Evolutionary conservation across 2,797 vertebrate species (phyloP).

Genomic region (Platalea minor): DNA sequence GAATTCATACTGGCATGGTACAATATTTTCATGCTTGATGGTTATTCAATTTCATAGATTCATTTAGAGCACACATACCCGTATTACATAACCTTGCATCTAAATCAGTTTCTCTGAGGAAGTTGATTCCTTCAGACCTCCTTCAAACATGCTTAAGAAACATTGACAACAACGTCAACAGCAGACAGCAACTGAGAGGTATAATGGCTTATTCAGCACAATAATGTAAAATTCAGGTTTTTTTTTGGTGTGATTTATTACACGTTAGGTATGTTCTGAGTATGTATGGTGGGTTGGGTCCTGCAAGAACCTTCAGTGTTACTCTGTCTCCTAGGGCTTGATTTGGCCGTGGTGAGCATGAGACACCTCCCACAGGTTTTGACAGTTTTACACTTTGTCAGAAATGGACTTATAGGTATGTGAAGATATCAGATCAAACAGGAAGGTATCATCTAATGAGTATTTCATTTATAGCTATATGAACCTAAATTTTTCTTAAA

Average conservation of each 20-base stretch:
- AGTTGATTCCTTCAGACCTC: neutral
- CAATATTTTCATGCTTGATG: neutral
- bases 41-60: neutral
- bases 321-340: neutral
- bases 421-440: neutral
- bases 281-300: neutral
- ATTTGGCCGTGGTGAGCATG: neutral
- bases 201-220: neutral
- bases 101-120: neutral
- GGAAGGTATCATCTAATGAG: neutral
- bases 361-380: neutral
- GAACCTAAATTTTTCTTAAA: neutral
- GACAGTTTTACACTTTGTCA: accelerated
- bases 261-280: neutral
- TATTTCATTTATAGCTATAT: neutral
- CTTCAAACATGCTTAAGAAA: neutral
- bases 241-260: neutral
- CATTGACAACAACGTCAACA: neutral
- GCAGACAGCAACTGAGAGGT: neutral
- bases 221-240: neutral
- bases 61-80: neutral
- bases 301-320: neutral
- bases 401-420: neutral
- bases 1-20: neutral
- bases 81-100: neutral